Conservation (phyloP, 1,140 invertebrate species). For the Trichogramma pretiosum region DNA sequence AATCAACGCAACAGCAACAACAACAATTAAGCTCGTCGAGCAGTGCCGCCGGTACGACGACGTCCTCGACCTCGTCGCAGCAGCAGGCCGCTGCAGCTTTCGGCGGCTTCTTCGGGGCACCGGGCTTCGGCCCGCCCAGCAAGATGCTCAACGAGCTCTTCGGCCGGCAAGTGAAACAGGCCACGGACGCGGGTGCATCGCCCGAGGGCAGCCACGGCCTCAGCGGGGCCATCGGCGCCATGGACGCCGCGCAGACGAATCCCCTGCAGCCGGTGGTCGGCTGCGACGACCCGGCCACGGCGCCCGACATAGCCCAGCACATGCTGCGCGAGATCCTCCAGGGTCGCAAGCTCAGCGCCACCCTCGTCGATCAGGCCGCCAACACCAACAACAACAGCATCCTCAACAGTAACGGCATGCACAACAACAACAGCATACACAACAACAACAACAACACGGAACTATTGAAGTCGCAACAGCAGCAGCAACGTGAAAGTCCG, state of each 20-base stretch:
- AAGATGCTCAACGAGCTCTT: constrained; percentile 78
- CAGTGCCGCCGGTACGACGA: constrained; percentile 34
- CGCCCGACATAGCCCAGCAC: constrained; percentile 65
- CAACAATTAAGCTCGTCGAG: constrained; percentile 41
- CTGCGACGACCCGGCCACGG: constrained; percentile 43
- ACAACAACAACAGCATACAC: constrained; percentile 33
- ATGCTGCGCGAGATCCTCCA: constrained; percentile 77
- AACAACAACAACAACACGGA: constrained; percentile 41
- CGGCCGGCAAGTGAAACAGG: constrained; percentile 65
- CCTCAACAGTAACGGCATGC: constrained; percentile 48
- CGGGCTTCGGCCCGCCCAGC: constrained; percentile 57
- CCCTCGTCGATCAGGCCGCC: constrained; percentile 37
- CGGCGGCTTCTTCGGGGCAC: constrained; percentile 62
- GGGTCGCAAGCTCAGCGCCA: constrained; percentile 59
- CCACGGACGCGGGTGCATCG: constrained; percentile 55
- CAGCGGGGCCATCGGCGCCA: constrained; percentile 42
- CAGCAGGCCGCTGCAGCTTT: constrained; percentile 42
- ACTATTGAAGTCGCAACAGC: constrained; percentile 39
- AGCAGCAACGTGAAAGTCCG: constrained; percentile 31
- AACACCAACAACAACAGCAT: constrained; percentile 48
- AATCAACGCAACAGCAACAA: constrained; percentile 40
- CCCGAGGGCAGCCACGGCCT: constrained; percentile 43
- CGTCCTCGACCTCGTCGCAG: constrained; percentile 38
- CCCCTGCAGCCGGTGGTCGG: constrained; percentile 45
- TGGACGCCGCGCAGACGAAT: constrained; percentile 39